A percentile compares a stretch with the other conserved stretches of the same genome.
Conservation (phyloP, 2,797 vertebrate genomes). For the Octomys mimax region DNA sequence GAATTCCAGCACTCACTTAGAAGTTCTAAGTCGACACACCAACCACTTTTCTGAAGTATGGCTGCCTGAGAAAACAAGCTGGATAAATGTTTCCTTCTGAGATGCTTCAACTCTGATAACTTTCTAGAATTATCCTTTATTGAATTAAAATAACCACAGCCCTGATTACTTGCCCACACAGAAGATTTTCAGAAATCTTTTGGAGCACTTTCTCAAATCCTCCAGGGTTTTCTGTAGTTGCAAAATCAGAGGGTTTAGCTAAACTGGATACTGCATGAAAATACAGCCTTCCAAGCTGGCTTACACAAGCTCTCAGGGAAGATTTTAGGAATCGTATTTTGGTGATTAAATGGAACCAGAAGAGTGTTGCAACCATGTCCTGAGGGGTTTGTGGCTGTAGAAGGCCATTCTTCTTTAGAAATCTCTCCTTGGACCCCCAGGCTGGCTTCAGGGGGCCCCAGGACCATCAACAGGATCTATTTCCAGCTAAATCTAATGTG, state of each 20-base stretch:
- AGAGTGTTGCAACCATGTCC: neutral
- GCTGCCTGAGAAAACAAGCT: slow-evolving; percentile 56
- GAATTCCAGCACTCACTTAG: slow-evolving; percentile 38
- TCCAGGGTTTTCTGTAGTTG: slow-evolving; percentile 55
- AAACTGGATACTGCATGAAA: slow-evolving; percentile 53
- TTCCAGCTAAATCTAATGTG: neutral
- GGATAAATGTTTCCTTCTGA: slow-evolving; percentile 68
- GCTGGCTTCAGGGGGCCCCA: neutral
- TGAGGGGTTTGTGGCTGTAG: neutral
- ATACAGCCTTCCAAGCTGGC: slow-evolving; percentile 25
- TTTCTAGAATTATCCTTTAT: slow-evolving; percentile 79
- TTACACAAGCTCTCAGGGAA: slow-evolving; percentile 57
- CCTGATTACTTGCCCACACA: slow-evolving; percentile 66
- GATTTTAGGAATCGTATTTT: slow-evolving; percentile 64
- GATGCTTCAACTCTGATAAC: slow-evolving; percentile 69
- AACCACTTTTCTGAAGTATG: slow-evolving; percentile 49
- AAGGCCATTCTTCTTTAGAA: neutral
- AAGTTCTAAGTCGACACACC: slow-evolving; percentile 38
- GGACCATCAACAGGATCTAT: neutral
- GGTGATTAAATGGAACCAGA: slow-evolving; percentile 43
- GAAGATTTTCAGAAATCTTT: slow-evolving; percentile 71
- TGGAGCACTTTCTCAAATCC: slow-evolving; percentile 24
- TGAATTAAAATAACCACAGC: slow-evolving; percentile 77
- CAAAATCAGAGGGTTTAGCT: slow-evolving; percentile 60
- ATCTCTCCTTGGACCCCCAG: neutral